Evolutionary conservation across 2,888 invertebrate genomes (phyloP), one percentile per base, ranked within the genome.

Genomic region (Nowickia ferox): DNA sequence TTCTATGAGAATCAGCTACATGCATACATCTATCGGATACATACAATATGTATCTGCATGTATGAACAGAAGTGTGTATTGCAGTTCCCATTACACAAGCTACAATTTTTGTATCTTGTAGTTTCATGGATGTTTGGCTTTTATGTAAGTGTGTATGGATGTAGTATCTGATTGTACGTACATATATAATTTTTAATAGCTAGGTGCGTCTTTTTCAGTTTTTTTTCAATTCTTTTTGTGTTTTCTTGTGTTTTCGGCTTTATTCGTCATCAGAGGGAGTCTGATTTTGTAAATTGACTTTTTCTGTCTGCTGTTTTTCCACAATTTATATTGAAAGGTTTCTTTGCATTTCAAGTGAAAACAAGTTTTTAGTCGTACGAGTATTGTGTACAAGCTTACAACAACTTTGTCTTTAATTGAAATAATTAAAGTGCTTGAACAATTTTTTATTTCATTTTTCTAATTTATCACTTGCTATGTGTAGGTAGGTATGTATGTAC

Each of bases 51-150:
- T 72, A 48, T 30, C 6, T 57, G 78, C 46, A 17, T 44, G 59
- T 55, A 46, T 63, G 30, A 5, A 30, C 30, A 30, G 6, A 30
- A 30, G 51, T 53, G 61, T 59, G 40, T 13, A 19, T 63, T 74
- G 72, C 82, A 74, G 74, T 68, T 57, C 17, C 40, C 74, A 11
- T 66, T 68, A 74, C 55, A 81, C n/a, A 55, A 75, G 75, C 79
- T 63, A 74, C 84, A 76, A 42, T 80, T 77, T 84, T 81, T 84
- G 84, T 84, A 75, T 74, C 84, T 84, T 82, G 82, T 82, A 82
- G 80, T 74, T 63, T 79, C 17, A 66, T 66, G 46, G 15, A 13
- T 61, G 59, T 63, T 61, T 65, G 61, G 38, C 9, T 68, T 75
- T 38, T 53, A 38, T 42, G 51, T 11, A 30, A 38, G 51, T 65